phyloP scores from a whole-genome alignment of 2,888 invertebrate genomes.

The Cheilosia variabilis region DNA sequence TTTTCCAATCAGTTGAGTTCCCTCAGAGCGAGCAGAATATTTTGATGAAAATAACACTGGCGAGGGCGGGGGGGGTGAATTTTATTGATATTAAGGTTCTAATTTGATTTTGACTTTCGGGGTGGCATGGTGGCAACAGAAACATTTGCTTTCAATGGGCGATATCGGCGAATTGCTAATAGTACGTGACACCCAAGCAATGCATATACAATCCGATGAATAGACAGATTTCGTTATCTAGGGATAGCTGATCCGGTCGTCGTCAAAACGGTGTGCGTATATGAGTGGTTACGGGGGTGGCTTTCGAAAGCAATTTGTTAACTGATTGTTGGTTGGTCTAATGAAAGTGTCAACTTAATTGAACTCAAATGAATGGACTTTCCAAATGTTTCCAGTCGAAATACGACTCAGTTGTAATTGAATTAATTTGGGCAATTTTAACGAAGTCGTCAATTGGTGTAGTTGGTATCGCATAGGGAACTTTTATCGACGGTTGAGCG shows the following conservation, averaged over 20 bases:
- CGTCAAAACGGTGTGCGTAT: neutral
- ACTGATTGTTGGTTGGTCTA: neutral
- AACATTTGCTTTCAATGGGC: neutral
- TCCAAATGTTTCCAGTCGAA: no score
- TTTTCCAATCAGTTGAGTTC: constrained; percentile 44
- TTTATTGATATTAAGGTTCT: constrained; percentile 49
- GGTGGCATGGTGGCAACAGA: neutral
- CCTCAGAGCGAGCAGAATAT: constrained; percentile 1
- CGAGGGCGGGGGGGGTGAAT: neutral
- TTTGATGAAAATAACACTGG: neutral
- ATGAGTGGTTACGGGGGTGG: neutral
- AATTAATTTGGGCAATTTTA: no score
- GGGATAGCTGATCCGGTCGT: neutral
- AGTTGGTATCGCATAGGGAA: no score
- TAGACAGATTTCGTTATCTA: constrained; percentile 1
- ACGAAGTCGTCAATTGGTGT: no score
- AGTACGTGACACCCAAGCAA: constrained; percentile 27
- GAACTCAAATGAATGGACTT: neutral
- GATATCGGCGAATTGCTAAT: constrained; percentile 5
- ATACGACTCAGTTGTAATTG: no score
- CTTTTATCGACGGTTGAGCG: no score
- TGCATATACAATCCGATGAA: constrained; percentile 6
- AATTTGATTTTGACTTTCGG: constrained; percentile 44
- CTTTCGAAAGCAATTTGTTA: constrained; percentile 8
- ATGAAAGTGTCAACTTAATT: constrained; percentile 6